Evolutionary conservation across 1,140 invertebrate genomes (phyloP).

Genomic region (Paraescarpia echinospica): DNA sequence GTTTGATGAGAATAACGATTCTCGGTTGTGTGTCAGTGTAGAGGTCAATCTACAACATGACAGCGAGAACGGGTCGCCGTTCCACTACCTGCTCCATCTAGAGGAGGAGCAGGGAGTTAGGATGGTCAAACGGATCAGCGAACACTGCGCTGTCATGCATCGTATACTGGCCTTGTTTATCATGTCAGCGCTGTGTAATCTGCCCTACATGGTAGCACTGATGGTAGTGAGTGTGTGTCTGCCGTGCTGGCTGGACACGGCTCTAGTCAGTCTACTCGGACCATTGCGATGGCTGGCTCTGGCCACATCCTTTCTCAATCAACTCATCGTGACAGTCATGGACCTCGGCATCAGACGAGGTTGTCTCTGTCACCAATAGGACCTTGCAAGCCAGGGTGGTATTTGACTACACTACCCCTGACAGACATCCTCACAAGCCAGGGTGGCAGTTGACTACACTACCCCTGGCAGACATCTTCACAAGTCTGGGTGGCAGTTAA

Average conservation of each 20-base stretch:
- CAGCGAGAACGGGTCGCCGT: neutral
- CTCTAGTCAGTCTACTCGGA: slow-evolving; percentile 21
- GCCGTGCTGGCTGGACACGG: slow-evolving; percentile 28
- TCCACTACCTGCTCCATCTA: neutral
- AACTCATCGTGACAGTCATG: slow-evolving; percentile 42
- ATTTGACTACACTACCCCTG: too few relatives aligned
- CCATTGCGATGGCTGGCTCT: slow-evolving; percentile 40
- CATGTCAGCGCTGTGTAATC: slow-evolving; percentile 39
- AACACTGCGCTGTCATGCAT: slow-evolving; percentile 18
- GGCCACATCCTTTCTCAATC: slow-evolving; percentile 40
- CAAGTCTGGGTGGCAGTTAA: too few relatives aligned
- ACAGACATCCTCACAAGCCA: too few relatives aligned
- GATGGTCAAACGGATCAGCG: slow-evolving; percentile 12
- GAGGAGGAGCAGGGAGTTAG: neutral
- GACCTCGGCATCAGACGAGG: slow-evolving; percentile 36
- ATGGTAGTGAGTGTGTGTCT: slow-evolving; percentile 33
- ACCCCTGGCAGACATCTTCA: too few relatives aligned
- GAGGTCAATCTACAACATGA: neutral
- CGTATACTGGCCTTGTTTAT: slow-evolving; percentile 38
- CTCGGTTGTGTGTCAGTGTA: neutral
- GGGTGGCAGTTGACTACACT: too few relatives aligned
- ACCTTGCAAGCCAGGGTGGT: too few relatives aligned
- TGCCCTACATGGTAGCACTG: slow-evolving; percentile 41
- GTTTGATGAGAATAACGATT: neutral
- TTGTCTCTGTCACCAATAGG: neutral